Evolutionary conservation across 2,113 vertebrate species (phyloP).

Genomic region (Rissa tridactyla): DNA sequence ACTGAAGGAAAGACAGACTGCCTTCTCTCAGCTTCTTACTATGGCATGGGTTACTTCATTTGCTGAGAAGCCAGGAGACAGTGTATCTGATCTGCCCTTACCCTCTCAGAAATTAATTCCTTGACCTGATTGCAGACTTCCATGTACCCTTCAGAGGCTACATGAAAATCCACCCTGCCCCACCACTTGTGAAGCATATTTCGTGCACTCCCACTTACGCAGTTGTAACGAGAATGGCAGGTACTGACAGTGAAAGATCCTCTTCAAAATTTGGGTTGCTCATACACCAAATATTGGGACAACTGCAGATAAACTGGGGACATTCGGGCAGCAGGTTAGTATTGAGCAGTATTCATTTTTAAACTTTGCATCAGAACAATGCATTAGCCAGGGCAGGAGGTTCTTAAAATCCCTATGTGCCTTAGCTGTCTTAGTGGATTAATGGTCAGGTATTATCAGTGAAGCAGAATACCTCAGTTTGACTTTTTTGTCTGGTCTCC

Average conservation of each 20-base stretch:
- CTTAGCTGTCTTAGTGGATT: slow-evolving; percentile 13
- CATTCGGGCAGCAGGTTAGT: neutral
- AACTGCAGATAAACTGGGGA: neutral
- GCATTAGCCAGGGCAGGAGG: neutral
- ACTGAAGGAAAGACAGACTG: neutral
- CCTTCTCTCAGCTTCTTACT: neutral
- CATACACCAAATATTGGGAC: neutral
- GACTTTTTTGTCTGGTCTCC: slow-evolving; percentile 1
- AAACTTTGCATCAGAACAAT: neutral
- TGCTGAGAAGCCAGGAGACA: neutral
- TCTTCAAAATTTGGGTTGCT: neutral
- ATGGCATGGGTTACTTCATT: neutral
- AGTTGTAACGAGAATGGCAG: neutral
- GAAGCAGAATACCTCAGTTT: slow-evolving; percentile 9
- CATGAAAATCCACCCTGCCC: neutral
- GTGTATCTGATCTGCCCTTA: neutral
- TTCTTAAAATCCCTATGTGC: neutral
- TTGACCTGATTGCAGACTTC: neutral
- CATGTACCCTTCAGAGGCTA: neutral
- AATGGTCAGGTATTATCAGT: slow-evolving; percentile 3
- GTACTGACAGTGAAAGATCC: neutral
- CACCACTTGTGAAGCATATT: rapidly evolving
- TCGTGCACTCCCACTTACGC: neutral
- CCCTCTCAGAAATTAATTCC: neutral
- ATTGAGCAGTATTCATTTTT: neutral